Base-by-base conservation (phyloP, 2,113 vertebrate species). In the Lepisosteus osseus region DNA sequence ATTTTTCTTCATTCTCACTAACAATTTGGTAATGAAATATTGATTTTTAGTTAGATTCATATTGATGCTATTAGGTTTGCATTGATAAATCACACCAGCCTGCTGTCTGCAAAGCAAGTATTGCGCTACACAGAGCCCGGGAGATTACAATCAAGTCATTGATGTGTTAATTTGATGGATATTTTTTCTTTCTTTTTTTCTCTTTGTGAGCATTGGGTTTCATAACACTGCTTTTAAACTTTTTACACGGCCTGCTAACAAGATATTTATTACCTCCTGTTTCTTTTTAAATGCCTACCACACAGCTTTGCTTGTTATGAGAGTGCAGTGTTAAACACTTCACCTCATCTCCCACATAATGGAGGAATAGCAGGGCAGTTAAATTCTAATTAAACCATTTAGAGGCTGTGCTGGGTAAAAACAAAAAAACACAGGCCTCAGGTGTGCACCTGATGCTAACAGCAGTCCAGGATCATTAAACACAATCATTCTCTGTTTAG, bases 1-100 rank as follows among this genome's bases (percentile, higher is more conserved):
- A 97, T 99, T 95, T 93, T 93, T 99, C 97, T 97, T 99, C 96
- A 97, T 98, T 96, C 93, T 95, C 94, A 90, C 96, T 96, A 98
- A 99, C 97, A 99, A 99, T 99, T 99, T 98, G 96, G 96, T 99
- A 98, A 99, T 98, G 96, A 99, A 99, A 97, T 98, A 99, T 99
- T 96, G 97, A 99, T 99, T 98, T 99, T 98, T 97, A 97, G 96
- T 99, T 99, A 97, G 96, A 99, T 99, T 97, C 96, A 98, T 98
- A 99, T 98, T 97, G 97, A 98, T 98, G 97, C 95, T 97, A 99
- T 99, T 98, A 99, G 95, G 97, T 98, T 98, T 96, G 96, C 95
- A 96, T 97, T 97, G 97, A 99, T 97, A 96, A 98, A 98, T 99
- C 96, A 97, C 91, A 90, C 92, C 83, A 89, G 94, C 89, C 94